Evolutionary conservation across 2,888 invertebrate genomes (phyloP).

Genomic region (Rhaphigaster nebulosa): DNA sequence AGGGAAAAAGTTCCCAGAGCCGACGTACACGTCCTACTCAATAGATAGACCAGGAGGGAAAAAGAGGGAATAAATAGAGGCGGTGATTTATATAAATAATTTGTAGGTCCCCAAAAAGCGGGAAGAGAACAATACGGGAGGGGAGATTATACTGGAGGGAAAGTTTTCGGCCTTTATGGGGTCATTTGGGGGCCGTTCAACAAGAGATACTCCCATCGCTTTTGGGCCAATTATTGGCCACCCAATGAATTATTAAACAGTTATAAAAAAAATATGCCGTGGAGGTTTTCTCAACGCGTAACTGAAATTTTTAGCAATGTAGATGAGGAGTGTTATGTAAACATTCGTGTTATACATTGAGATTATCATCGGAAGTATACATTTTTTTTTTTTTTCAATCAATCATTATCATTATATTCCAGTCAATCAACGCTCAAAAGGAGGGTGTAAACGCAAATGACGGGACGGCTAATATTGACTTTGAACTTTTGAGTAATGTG

Average conservation of each 20-base stretch:
- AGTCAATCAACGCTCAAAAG: too few relatives aligned
- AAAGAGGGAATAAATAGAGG: not conserved
- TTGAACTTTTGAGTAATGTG: too few relatives aligned
- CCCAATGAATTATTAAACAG: constrained; percentile 46
- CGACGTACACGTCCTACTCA: not conserved
- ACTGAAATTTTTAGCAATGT: not conserved
- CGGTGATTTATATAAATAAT: constrained; percentile 48
- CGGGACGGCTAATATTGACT: too few relatives aligned
- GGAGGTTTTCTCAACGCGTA: not conserved
- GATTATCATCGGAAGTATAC: not conserved
- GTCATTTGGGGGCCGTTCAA: constrained; percentile 22
- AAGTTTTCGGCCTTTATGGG: constrained; percentile 31
- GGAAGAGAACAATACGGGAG: constrained; percentile 9
- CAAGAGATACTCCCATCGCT: constrained; percentile 2
- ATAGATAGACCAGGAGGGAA: not conserved
- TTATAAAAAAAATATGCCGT: not conserved
- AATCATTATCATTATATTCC: too few relatives aligned
- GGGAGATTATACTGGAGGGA: constrained; percentile 34
- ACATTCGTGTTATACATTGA: not conserved
- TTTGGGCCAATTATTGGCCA: constrained; percentile 10
- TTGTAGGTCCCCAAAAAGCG: constrained; percentile 37
- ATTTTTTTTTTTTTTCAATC: not conserved
- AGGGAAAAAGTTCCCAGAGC: not conserved
- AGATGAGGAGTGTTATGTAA: not conserved
- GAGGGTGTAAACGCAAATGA: too few relatives aligned